Evolutionary conservation across 2,797 vertebrate genomes (phyloP).

Genomic region (Loriculus beryllinus): DNA sequence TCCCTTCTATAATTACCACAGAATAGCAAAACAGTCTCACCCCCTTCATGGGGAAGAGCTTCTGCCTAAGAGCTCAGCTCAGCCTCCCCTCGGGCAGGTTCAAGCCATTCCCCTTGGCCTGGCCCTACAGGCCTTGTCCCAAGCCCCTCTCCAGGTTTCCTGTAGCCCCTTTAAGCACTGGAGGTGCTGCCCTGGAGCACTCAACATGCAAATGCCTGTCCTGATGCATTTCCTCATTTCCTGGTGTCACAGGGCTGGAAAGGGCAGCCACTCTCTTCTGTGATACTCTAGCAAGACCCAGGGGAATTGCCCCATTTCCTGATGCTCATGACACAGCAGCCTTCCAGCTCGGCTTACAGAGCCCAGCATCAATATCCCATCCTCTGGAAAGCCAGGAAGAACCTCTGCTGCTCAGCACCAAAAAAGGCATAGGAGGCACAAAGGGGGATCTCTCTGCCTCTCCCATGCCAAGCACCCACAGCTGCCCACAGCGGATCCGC

Average conservation of each 20-base stretch:
- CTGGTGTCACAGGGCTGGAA: neutral
- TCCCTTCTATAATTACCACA: neutral
- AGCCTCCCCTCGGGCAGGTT: too few relatives aligned
- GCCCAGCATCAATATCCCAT: neutral
- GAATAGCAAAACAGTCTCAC: neutral
- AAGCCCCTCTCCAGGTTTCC: neutral
- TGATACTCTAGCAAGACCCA: neutral
- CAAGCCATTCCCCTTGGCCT: neutral
- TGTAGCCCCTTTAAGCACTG: neutral
- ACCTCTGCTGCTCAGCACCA: conserved; percentile 22
- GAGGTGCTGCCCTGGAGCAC: neutral
- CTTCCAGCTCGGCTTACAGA: neutral
- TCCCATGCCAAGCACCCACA: neutral
- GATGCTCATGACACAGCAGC: neutral
- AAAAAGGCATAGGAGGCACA: conserved; percentile 23
- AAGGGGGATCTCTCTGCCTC: conserved; percentile 40
- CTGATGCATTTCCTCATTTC: neutral
- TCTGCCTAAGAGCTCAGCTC: neutral
- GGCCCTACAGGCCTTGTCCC: neutral
- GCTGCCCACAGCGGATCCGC: neutral
- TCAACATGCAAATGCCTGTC: neutral
- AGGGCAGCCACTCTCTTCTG: neutral
- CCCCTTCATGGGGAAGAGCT: neutral
- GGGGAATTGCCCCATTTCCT: neutral
- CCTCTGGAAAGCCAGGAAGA: neutral